Percentiles rank a stretch among this genome's conserved stretches.
These are phyloP conservation scores for Choloepus didactylus DNA, from an alignment of 2,797 vertebrate genomes.

Conservation along the genomic window DNA sequence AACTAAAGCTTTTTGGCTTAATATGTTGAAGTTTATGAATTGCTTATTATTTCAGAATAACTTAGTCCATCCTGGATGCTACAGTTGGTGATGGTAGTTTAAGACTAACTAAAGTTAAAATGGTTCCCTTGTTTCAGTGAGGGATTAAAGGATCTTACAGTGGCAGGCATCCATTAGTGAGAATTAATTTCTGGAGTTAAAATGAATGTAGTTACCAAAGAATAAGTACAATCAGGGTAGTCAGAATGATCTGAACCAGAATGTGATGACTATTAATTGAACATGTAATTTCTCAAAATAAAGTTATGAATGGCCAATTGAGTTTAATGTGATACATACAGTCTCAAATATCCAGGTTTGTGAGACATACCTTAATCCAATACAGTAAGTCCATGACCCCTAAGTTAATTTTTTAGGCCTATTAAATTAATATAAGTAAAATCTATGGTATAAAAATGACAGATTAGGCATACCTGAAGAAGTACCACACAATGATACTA, in stretches of 20 bases:
- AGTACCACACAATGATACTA: no score
- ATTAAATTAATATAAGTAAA: not conserved
- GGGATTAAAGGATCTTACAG: not conserved
- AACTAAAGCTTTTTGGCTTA: not conserved
- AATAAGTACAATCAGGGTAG: not conserved
- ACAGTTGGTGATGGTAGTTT: not conserved
- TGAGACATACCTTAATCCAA: not conserved
- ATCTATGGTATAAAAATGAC: not conserved
- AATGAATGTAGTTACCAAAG: not conserved
- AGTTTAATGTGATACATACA: not conserved
- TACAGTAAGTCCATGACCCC: not conserved
- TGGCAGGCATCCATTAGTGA: not conserved
- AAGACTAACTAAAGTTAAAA: conserved; percentile 13
- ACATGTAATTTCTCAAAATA: not conserved
- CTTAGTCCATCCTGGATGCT: not conserved
- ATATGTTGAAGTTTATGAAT: not conserved
- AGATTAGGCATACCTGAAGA: not conserved
- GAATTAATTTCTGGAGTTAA: not conserved
- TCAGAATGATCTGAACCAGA: not conserved
- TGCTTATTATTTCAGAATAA: not conserved
- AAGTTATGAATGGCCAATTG: not conserved
- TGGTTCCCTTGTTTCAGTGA: not conserved
- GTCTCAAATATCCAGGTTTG: not conserved
- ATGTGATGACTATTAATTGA: not conserved
- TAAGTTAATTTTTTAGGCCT: not conserved